Conservation (phyloP, 2,888 invertebrate genomes). For the Dioctria rufipes region DNA sequence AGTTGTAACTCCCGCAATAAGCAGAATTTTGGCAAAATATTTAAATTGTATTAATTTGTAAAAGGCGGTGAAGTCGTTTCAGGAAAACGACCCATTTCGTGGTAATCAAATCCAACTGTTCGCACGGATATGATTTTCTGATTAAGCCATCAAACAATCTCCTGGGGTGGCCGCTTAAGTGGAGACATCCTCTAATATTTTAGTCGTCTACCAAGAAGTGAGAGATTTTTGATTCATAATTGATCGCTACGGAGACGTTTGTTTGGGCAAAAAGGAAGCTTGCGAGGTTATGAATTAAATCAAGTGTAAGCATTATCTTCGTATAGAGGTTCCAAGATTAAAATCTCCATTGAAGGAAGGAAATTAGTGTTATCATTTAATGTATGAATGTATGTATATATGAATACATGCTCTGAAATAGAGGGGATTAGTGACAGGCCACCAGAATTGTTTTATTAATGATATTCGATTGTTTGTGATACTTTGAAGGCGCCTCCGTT, state of each 20-base stretch:
- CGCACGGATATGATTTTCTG: not conserved
- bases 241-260: not conserved
- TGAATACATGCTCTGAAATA: not conserved
- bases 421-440: slow-evolving; percentile 19
- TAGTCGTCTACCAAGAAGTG: not conserved
- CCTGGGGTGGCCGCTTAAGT: not conserved
- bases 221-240: not conserved
- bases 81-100: not conserved
- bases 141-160: not conserved
- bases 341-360: slow-evolving; percentile 26
- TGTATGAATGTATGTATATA: not conserved
- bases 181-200: not conserved
- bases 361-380: slow-evolving; percentile 42
- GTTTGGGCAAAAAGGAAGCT: not conserved
- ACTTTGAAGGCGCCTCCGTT: not conserved
- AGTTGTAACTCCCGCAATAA: too few relatives aligned
- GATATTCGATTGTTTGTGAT: slow-evolving; percentile 36
- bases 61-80: too few relatives aligned
- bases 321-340: not conserved
- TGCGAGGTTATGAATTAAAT: not conserved
- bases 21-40: too few relatives aligned
- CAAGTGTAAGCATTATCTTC: not conserved
- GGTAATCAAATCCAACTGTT: not conserved
- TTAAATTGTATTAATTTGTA: too few relatives aligned
- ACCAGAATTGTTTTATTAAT: slow-evolving; percentile 37